Evolutionary conservation across 2,888 invertebrate species (phyloP).

Genomic region (Sphinx pinastri): DNA sequence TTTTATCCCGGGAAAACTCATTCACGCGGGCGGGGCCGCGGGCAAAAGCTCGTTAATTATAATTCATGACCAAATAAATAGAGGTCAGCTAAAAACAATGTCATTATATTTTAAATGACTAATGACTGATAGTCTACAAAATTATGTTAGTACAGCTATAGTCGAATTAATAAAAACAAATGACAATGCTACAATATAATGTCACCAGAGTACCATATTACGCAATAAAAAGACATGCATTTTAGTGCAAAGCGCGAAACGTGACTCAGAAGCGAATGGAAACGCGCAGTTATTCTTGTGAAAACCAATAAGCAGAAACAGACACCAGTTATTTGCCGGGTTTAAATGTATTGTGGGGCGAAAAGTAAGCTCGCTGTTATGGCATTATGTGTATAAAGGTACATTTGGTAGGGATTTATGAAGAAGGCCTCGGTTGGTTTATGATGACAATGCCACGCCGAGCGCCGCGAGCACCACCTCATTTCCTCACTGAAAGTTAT

Average conservation of each 20-base stretch:
- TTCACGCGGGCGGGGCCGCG: no score
- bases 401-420: constrained; percentile 81
- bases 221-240: constrained; percentile 13
- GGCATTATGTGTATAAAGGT: constrained; percentile 81
- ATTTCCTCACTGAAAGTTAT: constrained; percentile 83
- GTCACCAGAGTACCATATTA: constrained; percentile 9
- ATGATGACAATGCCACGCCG: constrained; percentile 78
- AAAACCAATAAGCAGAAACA: constrained; percentile 51
- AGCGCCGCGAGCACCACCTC: constrained; percentile 78
- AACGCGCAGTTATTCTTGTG: constrained; percentile 24
- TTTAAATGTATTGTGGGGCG: constrained; percentile 69
- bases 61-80: no score
- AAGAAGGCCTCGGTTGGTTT: constrained; percentile 79
- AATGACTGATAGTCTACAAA: no score
- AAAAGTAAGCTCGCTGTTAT: constrained; percentile 70
- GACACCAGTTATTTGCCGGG: constrained; percentile 66
- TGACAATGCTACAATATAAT: constrained; percentile 3
- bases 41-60: no score
- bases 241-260: constrained; percentile 20
- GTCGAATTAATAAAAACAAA: background rate
- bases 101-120: no score
- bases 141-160: no score
- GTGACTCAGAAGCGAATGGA: constrained; percentile 13
- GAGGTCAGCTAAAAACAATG: no score
- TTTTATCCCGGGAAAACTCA: no score